A percentile compares a stretch with the other conserved stretches of the same genome.
Evolutionary conservation across 2,888 invertebrate species (phyloP).

Genomic region (Agrochola macilenta): DNA sequence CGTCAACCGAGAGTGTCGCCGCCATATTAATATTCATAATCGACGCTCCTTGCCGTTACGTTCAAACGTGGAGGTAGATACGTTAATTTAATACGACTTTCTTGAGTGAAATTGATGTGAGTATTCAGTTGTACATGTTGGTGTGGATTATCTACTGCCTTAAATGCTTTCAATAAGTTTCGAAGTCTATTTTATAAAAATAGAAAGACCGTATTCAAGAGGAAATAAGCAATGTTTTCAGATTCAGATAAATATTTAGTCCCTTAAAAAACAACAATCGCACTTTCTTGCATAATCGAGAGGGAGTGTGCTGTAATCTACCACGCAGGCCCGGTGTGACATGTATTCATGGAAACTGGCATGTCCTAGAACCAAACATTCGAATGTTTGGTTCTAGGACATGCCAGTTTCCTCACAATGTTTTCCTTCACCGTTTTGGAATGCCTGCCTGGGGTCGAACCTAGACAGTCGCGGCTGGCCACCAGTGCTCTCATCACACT

Average conservation of each 20-base stretch:
- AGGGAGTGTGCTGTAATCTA: too few species aligned
- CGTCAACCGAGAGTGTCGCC: slow-evolving; percentile 82
- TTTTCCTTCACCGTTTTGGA: too few species aligned
- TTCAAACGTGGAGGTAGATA: slow-evolving; percentile 64
- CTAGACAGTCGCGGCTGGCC: too few species aligned
- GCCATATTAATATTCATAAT: slow-evolving; percentile 84
- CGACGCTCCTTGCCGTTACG: slow-evolving; percentile 68
- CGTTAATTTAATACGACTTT: slow-evolving; percentile 74
- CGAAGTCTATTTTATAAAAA: neutral
- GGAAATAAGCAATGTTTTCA: neutral
- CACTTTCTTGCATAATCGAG: neutral
- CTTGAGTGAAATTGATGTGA: slow-evolving; percentile 65
- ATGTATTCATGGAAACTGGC: too few species aligned
- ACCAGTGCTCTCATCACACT: too few species aligned
- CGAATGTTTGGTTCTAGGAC: too few species aligned
- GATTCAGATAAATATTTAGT: neutral
- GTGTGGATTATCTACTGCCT: neutral
- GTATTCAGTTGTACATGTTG: slow-evolving; percentile 31
- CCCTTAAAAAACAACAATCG: neutral
- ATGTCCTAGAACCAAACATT: too few species aligned
- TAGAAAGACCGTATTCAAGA: neutral
- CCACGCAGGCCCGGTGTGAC: too few species aligned
- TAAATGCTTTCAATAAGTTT: neutral
- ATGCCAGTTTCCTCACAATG: too few species aligned
- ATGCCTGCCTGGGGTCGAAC: too few species aligned